phyloP scores from a whole-genome alignment of 2,113 vertebrate species.

The Verasper variegatus region DNA sequence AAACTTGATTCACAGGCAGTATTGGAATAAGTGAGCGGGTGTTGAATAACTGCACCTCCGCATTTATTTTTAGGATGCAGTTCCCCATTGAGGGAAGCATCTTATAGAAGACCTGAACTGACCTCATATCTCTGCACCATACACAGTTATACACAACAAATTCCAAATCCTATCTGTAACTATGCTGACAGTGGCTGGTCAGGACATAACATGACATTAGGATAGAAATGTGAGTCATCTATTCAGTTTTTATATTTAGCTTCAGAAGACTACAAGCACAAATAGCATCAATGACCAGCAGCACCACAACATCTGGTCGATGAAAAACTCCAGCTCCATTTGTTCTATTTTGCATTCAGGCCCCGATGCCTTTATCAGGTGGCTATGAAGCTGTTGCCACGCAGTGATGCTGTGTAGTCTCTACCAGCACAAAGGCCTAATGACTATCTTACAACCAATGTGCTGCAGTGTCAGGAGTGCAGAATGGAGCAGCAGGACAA shows the following conservation, averaged over 20 bases:
- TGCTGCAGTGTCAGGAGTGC: slow-evolving; percentile 28
- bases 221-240: slow-evolving; percentile 15
- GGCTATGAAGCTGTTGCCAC: slow-evolving; percentile 32
- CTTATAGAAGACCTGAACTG: slow-evolving; percentile 29
- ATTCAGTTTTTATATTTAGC: background rate
- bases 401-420: slow-evolving; percentile 30
- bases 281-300: slow-evolving; percentile 2
- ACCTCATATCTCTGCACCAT: slow-evolving; percentile 20
- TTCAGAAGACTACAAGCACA: background rate
- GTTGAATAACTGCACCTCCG: slow-evolving; percentile 24
- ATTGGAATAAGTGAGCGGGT: slow-evolving; percentile 27
- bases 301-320: background rate
- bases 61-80: slow-evolving; percentile 25
- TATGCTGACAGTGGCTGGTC: slow-evolving; percentile 1
- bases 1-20: slow-evolving; percentile 26
- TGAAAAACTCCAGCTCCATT: slow-evolving; percentile 2
- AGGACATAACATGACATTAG: background rate
- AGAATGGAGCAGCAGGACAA: slow-evolving; percentile 37
- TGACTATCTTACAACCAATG: slow-evolving; percentile 37
- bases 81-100: slow-evolving; percentile 24
- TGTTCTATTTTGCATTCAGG: slow-evolving; percentile 40
- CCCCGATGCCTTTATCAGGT: slow-evolving; percentile 25
- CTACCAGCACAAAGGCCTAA: slow-evolving; percentile 39
- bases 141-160: background rate
- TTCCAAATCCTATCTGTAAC: background rate